phyloP scores from a whole-genome alignment of 30 jellyfish, hydroid and myxozoan species.

The Hydractinia echinata region DNA sequence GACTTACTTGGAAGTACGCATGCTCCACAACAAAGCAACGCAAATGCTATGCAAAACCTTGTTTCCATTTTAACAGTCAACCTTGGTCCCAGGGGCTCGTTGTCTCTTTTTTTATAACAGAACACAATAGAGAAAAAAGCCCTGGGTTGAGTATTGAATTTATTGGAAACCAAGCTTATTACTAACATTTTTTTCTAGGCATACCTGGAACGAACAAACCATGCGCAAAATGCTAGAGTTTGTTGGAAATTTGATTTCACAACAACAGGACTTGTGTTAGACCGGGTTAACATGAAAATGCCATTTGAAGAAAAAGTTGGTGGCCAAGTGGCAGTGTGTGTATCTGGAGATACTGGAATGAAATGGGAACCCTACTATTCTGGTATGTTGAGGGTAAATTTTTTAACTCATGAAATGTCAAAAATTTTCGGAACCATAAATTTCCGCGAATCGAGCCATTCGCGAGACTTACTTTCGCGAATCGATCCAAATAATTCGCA shows the following conservation, averaged over 20 bases:
- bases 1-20: not conserved
- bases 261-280: constrained; percentile 14
- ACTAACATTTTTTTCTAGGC: not conserved
- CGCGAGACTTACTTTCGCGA: too few species aligned
- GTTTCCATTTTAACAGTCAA: not conserved
- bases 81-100: too few species aligned
- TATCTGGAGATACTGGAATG: constrained; percentile 19
- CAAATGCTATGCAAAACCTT: not conserved
- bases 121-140: too few species aligned
- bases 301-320: constrained; percentile 9
- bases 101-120: too few species aligned
- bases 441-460: too few species aligned
- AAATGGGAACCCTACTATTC: constrained; percentile 4
- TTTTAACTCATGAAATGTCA: too few species aligned
- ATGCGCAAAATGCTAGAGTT: not conserved
- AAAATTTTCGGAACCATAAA: too few species aligned
- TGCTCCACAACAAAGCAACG: not conserved
- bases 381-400: not conserved
- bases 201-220: not conserved
- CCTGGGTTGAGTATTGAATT: too few species aligned
- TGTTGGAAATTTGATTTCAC: constrained; percentile 19
- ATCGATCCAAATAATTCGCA: too few species aligned
- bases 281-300: constrained; percentile 3
- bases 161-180: too few species aligned
- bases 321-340: constrained; percentile 23